These are phyloP conservation scores for Acropternis orthonyx DNA, from an alignment of 2,797 vertebrate species.

Conservation along the genomic window DNA sequence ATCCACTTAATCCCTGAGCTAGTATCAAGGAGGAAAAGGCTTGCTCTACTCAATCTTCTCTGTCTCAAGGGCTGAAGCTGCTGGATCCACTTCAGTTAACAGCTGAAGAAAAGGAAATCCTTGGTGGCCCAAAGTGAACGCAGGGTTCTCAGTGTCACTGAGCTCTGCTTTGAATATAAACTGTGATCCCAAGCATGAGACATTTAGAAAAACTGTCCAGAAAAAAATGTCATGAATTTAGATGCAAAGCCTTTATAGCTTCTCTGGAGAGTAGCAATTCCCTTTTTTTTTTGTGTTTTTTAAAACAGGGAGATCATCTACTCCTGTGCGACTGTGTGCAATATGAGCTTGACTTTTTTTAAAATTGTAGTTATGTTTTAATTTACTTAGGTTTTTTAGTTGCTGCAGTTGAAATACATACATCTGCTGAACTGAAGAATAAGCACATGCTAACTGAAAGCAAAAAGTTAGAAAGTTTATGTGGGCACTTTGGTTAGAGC, in stretches of 20 bases:
- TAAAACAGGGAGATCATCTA: neutral
- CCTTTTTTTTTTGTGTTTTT: neutral
- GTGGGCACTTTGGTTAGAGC: neutral
- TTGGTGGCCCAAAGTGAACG: neutral
- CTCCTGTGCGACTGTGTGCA: neutral
- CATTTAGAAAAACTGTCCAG: neutral
- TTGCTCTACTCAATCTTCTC: neutral
- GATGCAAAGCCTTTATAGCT: neutral
- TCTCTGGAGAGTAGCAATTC: neutral
- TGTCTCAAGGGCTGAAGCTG: constrained; percentile 19
- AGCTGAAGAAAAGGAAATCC: constrained; percentile 23
- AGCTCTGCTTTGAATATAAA: neutral
- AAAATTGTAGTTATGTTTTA: neutral
- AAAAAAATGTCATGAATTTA: neutral
- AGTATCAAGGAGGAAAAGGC: neutral
- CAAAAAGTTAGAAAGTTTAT: neutral
- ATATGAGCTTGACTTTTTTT: neutral
- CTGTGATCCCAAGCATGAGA: neutral
- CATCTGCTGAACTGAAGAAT: neutral
- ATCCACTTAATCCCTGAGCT: constrained; percentile 31
- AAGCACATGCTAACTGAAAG: neutral
- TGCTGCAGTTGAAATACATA: neutral
- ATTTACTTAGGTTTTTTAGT: neutral
- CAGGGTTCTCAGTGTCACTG: neutral
- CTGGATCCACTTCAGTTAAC: constrained; percentile 18